Conservation (phyloP, 1,140 invertebrate species). For the Drosophila yakuba region DNA sequence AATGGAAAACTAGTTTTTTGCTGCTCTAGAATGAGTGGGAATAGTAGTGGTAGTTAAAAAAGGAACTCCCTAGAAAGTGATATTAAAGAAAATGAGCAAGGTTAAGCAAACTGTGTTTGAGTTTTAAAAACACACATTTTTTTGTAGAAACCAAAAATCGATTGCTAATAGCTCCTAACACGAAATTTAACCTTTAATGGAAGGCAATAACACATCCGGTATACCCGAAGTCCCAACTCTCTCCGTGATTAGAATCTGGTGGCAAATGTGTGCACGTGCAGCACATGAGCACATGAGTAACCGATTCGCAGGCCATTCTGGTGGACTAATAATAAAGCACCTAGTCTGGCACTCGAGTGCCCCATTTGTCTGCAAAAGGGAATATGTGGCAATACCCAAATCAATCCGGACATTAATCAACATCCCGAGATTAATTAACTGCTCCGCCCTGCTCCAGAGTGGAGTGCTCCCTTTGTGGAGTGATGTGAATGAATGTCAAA, state of each 20-base stretch:
- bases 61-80: too few relatives aligned
- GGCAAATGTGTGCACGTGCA: constrained; percentile 18
- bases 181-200: constrained; percentile 34
- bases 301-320: constrained; percentile 6
- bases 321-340: constrained; percentile 30
- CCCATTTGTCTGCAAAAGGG: constrained; percentile 41
- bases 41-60: background rate
- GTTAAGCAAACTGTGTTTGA: too few relatives aligned
- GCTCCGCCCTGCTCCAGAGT: constrained; percentile 14
- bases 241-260: constrained; percentile 24
- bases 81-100: too few relatives aligned
- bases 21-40: background rate
- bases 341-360: constrained; percentile 13
- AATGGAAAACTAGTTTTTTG: constrained; percentile 5
- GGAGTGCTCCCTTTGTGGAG: constrained; percentile 35
- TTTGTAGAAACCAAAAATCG: constrained; percentile 1
- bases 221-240: background rate
- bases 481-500: constrained; percentile 75
- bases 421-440: constrained; percentile 69
- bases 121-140: too few relatives aligned
- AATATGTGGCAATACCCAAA: constrained; percentile 52
- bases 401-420: constrained; percentile 75
- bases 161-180: constrained; percentile 6
- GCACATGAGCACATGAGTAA: background rate
- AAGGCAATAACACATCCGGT: background rate